Evolutionary conservation across 2,113 vertebrate genomes (phyloP), one percentile per base, ranked within the genome.

Genomic region (Mus spicilegus): DNA sequence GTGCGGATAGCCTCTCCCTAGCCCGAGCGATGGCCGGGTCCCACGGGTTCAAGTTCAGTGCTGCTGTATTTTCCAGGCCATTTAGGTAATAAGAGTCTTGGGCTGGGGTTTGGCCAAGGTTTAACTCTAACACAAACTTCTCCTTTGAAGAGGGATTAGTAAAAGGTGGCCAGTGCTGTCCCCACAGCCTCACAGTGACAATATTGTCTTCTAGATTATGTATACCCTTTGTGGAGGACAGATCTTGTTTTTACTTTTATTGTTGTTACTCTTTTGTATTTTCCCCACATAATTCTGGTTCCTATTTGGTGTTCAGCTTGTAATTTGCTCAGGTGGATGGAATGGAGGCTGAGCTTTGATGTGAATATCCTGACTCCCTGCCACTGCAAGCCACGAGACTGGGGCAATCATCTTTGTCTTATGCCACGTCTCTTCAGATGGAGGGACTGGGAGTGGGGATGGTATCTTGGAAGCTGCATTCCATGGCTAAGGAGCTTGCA

Each of bases 11-110:
- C 17, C 0, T 13, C 69, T 75, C 87, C 67, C 24, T 58, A 20
- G 19, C 77, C 51, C 17, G 33, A 58, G 39, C 81, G 49, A 39
- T 16, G 33, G 63, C 33, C 24, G 20, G 16, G 10, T 19, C 33
- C 33, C 75, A 61, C 5, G 1, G 7, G 8, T 8, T 0, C 33
- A 49, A 69, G 17, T 6, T 1, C 69, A 78, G 36, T 4, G 2
- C 56, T 24, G 58, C 49, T 65, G 2, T n/a, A 14, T 65, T 72
- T 69, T 46, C 5, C 12, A 6, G 88, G 67, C 54, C 49, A 9
- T 85, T 42, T 86, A 22, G 61, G 63, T 93, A n/a, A 75, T 49
- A 1, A 46, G 84, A 67, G 26, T 39, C 1, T 72, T 16, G 24
- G 56, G 33, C 39, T 80, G 33, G 69, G 76, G 12, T 4, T 24